Base-by-base conservation (phyloP, 2,797 vertebrate species). In the Rhinichthys osculus region DNA sequence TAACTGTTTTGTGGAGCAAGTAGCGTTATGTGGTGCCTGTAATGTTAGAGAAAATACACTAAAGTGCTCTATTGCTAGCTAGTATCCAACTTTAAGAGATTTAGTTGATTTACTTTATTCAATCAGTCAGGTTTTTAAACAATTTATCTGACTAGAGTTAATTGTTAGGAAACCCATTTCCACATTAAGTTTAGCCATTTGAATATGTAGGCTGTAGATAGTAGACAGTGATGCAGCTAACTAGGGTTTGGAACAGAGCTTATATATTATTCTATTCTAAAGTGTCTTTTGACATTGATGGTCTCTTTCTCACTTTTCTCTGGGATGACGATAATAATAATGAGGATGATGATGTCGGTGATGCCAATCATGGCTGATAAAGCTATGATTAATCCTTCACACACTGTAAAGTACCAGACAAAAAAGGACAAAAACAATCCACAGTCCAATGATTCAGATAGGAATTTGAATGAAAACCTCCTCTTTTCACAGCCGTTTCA, bases 341-440 rank as follows among this genome's bases (percentile, higher is more conserved):
- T 70, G 66, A 82, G 47, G 76, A 33, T 59, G 66, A 78, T 35
- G 82, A 76, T 76, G 72, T 76, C 2, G 11, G 66, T 78, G 76
- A 42, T 79, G 76, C 59, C 67, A 72, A 42, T 71, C 38, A 71
- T 50, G 76, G 47, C 27, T 7, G 38, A 70, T 71, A 21, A 79
- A 79, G 76, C 76, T 79, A 71, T 85, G 66, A 85, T 85, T 85
- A 79, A 79, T 40, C 27, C 76, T 71, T 85, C 62, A 81, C 50
- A 85, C 76, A 59, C 38, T 79, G 76, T 79, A 79, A 62, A 50
- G 83, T 59, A 78, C 40, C n/a, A 62, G 52, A 62, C 76, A 85
- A 57, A 78, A 71, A 77, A 33, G 50, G 38, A 78, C 74, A 71
- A 69, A 84, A 42, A 54, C 74, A 84, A 78, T 35, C 27, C 62